Evolutionary conservation across 2,113 vertebrate genomes (phyloP).

Genomic region (Macquaria australasica): DNA sequence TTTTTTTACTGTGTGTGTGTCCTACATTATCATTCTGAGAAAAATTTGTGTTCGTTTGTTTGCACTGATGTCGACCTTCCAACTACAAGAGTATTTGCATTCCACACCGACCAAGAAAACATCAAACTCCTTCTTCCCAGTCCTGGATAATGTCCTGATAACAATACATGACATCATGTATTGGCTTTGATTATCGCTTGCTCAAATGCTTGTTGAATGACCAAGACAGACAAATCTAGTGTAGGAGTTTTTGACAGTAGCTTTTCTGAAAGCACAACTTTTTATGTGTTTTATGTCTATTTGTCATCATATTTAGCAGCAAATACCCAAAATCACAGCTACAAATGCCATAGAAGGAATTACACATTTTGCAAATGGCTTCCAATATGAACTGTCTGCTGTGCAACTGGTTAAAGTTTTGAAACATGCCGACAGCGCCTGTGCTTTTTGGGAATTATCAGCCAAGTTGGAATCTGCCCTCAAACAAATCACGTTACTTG

Average conservation of each 20-base stretch:
- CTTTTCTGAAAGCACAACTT: not conserved
- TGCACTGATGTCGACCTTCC: slow-evolving; percentile 6
- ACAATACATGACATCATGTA: slow-evolving; percentile 46
- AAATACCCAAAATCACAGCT: not conserved
- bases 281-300: too few species aligned
- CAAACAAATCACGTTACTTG: slow-evolving; percentile 45
- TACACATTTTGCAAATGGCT: not conserved
- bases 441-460: slow-evolving; percentile 32
- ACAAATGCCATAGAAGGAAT: not conserved
- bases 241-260: not conserved
- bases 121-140: slow-evolving; percentile 8
- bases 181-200: slow-evolving; percentile 8
- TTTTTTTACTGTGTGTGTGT: not conserved
- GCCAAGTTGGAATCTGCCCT: slow-evolving; percentile 26
- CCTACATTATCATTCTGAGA: slow-evolving; percentile 19
- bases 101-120: slow-evolving; percentile 17
- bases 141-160: slow-evolving; percentile 52
- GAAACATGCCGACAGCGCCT: slow-evolving; percentile 1
- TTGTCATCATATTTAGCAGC: not conserved
- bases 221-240: not conserved
- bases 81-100: slow-evolving; percentile 43
- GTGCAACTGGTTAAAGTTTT: not conserved
- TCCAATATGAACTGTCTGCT: not conserved
- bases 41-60: slow-evolving; percentile 20
- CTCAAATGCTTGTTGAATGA: slow-evolving; percentile 7